Evolutionary conservation across 2,113 vertebrate species (phyloP), one percentile per base, ranked within the genome.

Genomic region (Clarias gariepinus): DNA sequence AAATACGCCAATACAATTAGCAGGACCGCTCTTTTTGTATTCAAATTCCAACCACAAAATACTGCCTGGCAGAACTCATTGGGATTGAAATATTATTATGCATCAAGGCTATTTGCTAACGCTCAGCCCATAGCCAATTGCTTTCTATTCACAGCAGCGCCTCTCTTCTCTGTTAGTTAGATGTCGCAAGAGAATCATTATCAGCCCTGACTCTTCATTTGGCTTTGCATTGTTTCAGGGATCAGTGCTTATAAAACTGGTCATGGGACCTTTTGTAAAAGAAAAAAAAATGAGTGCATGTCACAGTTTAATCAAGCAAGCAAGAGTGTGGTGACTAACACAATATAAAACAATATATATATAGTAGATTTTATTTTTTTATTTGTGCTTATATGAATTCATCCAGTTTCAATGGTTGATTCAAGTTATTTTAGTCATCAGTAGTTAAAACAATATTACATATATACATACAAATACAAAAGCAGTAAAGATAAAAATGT

Each of bases 101-200:
- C 85, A 90, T 86, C 77, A 86, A 87, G 66, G 76, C 74, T 84
- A 85, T 90, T 90, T 88, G 85, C 63, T 57, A 88, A 88, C 64
- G 52, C 82, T 86, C 53, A 88, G 71, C 77, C 86, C 84, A 90
- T 66, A 88, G 87, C 81, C 83, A 85, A n/a, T 84, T 86, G 84
- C 82, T 86, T 84, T 41, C 86, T 69, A 83, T 89, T 89, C 83
- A 80, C 80, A 82, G 41, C 61, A 74, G 71, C 33, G n/a, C 86
- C 89, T 88, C 53, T 76, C 82, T 87, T 84, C 88, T 81, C 61
- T 82, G 58, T 73, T 86, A 87, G 85, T 81, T 88, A 85, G 73
- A 85, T 86, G 87, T 89, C 87, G 74, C 73, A 9, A 82, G 87
- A 89, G 82, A 83, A 89, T 87, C 89, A 87, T 89, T 89, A 87